phyloP scores from a whole-genome alignment of 2,888 invertebrate species.

The Cepaea hortensis region DNA sequence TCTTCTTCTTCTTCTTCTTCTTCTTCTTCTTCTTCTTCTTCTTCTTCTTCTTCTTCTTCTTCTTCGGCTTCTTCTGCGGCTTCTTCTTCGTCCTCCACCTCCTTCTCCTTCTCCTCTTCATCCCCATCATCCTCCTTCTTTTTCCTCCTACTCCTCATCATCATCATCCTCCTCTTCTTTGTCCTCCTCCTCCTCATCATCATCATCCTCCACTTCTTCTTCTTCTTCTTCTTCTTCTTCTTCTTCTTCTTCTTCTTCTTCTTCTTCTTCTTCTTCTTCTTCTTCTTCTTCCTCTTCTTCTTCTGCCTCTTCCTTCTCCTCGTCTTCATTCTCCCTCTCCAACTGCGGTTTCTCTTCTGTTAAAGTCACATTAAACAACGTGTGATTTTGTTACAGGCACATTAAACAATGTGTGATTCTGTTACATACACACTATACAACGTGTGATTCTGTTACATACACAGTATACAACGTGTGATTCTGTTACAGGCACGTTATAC shows the following conservation, averaged over 20 bases:
- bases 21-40: not conserved
- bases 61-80: not conserved
- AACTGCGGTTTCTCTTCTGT: not conserved
- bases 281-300: no score
- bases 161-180: no score
- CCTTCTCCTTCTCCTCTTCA: not conserved
- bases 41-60: not conserved
- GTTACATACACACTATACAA: not conserved
- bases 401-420: conserved; percentile 6
- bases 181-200: no score
- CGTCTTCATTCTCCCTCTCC: no score
- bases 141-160: no score
- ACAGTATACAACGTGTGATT: no score
- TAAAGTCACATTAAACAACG: not conserved
- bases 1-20: not conserved
- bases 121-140: no score
- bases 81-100: not conserved
- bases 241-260: not conserved
- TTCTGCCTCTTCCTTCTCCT: no score
- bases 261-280: not conserved
- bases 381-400: conserved; percentile 17
- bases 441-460: not conserved
- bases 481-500: no score
- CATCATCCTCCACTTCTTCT: no score
- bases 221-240: not conserved